Conservation (phyloP, 2,888 invertebrate species). For the Embidobia sp. region DNA sequence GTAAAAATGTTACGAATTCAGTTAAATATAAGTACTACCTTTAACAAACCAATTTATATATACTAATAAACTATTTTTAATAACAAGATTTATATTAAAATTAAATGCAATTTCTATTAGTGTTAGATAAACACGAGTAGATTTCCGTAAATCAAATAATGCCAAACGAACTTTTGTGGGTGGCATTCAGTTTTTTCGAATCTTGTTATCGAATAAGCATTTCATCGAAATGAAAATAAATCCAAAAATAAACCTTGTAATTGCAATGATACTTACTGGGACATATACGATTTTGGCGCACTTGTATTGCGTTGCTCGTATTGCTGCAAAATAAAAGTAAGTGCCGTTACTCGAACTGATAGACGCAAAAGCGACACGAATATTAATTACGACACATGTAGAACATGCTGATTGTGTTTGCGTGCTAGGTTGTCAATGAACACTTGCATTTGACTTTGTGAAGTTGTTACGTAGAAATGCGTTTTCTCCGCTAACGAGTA, state of each 20-base stretch:
- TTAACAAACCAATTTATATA: too few species aligned
- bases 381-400: conserved; percentile 57
- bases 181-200: too few species aligned
- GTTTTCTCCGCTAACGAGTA: neutral
- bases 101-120: too few species aligned
- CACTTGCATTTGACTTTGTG: conserved; percentile 1
- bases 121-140: too few species aligned
- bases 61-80: too few species aligned
- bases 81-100: too few species aligned
- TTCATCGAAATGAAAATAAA: too few species aligned
- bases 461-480: conserved; percentile 3
- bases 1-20: too few species aligned
- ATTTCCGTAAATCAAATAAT: too few species aligned
- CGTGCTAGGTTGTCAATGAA: conserved; percentile 46
- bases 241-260: neutral
- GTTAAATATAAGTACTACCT: too few species aligned
- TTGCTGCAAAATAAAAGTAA: conserved; percentile 83
- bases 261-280: conserved; percentile 90
- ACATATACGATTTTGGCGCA: conserved; percentile 89
- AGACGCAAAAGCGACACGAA: conserved; percentile 10
- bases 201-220: too few species aligned
- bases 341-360: conserved; percentile 39
- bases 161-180: too few species aligned
- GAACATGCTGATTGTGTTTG: conserved; percentile 60
- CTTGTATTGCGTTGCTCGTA: conserved; percentile 87